Evolutionary conservation across 2,113 vertebrate species (phyloP).

Genomic region (Nyctereutes procyonoides): DNA sequence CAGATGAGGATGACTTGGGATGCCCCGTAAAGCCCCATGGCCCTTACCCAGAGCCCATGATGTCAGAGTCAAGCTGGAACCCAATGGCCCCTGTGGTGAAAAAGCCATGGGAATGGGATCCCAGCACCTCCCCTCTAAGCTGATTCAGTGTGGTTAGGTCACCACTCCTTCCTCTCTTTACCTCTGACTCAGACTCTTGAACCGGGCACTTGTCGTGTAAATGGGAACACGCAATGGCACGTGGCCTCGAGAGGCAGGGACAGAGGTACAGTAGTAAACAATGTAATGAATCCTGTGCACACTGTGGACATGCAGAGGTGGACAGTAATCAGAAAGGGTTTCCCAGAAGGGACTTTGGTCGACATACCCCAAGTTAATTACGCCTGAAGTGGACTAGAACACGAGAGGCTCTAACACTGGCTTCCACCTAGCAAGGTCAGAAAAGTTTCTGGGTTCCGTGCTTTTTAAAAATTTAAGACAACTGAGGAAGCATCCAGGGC

Average conservation of each 20-base stretch:
- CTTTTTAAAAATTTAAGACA: constrained; percentile 8
- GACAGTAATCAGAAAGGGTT: background rate
- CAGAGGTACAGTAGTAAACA: background rate
- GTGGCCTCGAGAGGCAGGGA: background rate
- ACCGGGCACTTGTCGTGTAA: background rate
- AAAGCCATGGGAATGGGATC: background rate
- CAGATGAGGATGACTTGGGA: background rate
- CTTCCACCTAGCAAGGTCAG: constrained; percentile 7
- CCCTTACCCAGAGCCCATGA: background rate
- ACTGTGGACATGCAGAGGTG: background rate
- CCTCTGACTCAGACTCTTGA: background rate
- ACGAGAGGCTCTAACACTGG: constrained; percentile 21
- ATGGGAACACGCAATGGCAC: background rate
- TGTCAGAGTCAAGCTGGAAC: background rate
- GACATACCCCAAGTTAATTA: background rate
- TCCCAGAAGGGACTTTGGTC: background rate
- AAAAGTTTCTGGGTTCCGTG: background rate
- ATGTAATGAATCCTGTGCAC: background rate
- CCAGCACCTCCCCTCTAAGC: background rate
- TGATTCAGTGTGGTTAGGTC: background rate
- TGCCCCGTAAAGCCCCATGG: background rate
- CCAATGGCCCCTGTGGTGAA: too few species aligned
- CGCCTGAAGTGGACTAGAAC: constrained; percentile 11
- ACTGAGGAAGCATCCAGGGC: constrained; percentile 46
- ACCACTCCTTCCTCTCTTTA: background rate